Conservation (phyloP, 2,113 vertebrate species). For the Symphodus melops region DNA sequence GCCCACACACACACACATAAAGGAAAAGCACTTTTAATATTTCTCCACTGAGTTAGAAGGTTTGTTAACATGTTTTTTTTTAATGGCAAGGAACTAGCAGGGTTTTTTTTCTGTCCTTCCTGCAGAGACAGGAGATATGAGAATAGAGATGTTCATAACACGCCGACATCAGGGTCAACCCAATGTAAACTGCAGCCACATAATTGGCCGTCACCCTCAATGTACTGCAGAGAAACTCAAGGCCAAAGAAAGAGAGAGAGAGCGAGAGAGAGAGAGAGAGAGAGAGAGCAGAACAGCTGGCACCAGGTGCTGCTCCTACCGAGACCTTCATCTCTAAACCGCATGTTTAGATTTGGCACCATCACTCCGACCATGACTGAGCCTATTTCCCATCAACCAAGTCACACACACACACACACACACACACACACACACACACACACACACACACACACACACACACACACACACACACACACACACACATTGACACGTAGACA, state of each 20-base stretch:
- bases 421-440: background rate
- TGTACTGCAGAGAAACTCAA: slow-evolving; percentile 4
- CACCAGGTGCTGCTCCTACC: slow-evolving; percentile 52
- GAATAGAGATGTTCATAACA: background rate
- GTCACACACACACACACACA: slow-evolving; percentile 4
- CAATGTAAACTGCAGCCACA: too few relatives aligned
- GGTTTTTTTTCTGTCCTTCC: background rate
- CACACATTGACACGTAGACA: slow-evolving; percentile 4
- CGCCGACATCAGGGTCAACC: background rate
- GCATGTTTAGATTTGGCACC: slow-evolving; percentile 62
- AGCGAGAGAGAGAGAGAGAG: slow-evolving; percentile 9
- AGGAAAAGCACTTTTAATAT: too few relatives aligned
- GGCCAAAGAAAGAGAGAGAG: slow-evolving; percentile 16
- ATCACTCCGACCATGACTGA: slow-evolving; percentile 59
- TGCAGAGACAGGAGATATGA: background rate
- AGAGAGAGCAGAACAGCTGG: slow-evolving; percentile 53
- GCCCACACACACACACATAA: too few relatives aligned
- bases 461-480: background rate
- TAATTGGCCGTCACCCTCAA: background rate
- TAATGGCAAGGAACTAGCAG: background rate
- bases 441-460: slow-evolving; percentile 9
- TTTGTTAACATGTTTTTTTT: too few relatives aligned
- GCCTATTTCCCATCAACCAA: slow-evolving; percentile 47
- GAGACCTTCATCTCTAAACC: slow-evolving; percentile 49
- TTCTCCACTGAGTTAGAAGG: too few relatives aligned